A percentile compares a stretch with the other conserved stretches of the same genome.
These are phyloP conservation scores for Protodeltote pygarga DNA, from an alignment of 2,888 invertebrate species.

Conservation along the genomic window DNA sequence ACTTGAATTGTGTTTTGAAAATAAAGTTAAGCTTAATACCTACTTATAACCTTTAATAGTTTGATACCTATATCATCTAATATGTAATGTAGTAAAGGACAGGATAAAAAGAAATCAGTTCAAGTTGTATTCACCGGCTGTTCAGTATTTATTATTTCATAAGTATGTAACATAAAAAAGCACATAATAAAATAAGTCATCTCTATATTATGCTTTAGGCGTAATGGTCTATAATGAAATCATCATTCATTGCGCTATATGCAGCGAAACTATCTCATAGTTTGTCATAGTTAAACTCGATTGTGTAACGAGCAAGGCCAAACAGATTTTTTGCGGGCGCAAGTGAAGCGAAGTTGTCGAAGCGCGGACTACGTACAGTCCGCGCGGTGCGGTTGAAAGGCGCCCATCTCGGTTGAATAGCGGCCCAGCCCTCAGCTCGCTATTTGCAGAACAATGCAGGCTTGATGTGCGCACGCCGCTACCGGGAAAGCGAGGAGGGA, in stretches of 20 bases:
- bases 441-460: conserved; percentile 85
- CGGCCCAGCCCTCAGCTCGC: conserved; percentile 77
- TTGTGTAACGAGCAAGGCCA: conserved; percentile 60
- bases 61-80: too few species aligned
- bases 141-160: too few species aligned
- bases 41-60: too few species aligned
- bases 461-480: conserved; percentile 84
- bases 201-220: too few species aligned
- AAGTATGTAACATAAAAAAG: too few species aligned
- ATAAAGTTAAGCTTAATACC: background rate
- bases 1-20: background rate
- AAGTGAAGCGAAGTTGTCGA: conserved; percentile 58
- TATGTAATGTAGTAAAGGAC: too few species aligned
- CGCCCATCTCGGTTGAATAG: conserved; percentile 66
- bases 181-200: too few species aligned
- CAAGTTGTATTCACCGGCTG: too few species aligned
- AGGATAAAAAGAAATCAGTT: too few species aligned
- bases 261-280: conserved; percentile 32
- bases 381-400: conserved; percentile 56
- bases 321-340: conserved; percentile 55
- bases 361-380: conserved; percentile 63
- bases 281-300: conserved; percentile 38
- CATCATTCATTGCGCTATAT: conserved; percentile 3
- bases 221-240: background rate
- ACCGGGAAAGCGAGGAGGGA: conserved; percentile 83